Percentiles rank a stretch among this genome's conserved stretches.
Evolutionary conservation across 2,797 vertebrate species (phyloP).

Genomic region (Lithobates pipiens): DNA sequence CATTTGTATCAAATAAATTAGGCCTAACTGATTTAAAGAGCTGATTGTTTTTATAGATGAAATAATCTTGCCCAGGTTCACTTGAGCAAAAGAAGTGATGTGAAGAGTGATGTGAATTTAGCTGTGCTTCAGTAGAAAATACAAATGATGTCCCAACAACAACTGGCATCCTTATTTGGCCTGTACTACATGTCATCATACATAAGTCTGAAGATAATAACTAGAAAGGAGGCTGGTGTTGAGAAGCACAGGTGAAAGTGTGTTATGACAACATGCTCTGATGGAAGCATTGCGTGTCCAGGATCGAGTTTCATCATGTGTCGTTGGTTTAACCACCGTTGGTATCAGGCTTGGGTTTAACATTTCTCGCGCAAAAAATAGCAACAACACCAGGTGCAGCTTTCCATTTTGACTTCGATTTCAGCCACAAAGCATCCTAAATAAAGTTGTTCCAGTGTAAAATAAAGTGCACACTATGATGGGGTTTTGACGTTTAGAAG

Average conservation of each 20-base stretch:
- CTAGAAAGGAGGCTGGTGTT: constrained; percentile 36
- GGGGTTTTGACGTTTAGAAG: constrained; percentile 20
- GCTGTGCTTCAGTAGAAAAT: neutral
- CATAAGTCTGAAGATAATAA: neutral
- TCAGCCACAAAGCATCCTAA: constrained; percentile 74
- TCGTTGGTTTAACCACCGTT: constrained; percentile 69
- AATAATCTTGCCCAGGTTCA: neutral
- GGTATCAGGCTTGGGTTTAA: constrained; percentile 73
- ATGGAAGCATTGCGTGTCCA: constrained; percentile 68
- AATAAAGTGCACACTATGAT: constrained; percentile 72
- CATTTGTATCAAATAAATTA: neutral
- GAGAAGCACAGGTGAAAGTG: constrained; percentile 55
- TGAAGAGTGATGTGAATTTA: neutral
- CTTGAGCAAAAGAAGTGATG: neutral
- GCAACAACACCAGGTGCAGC: constrained; percentile 78
- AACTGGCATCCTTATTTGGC: neutral
- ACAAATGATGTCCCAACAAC: neutral
- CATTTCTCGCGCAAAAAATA: constrained; percentile 79
- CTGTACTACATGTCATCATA: neutral
- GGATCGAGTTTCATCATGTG: constrained; percentile 79
- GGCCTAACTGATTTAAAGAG: neutral
- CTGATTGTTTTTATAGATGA: neutral
- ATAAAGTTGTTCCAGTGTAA: constrained; percentile 64
- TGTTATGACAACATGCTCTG: constrained; percentile 67
- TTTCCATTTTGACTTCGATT: constrained; percentile 73